These are phyloP conservation scores for Achroia grisella DNA, from an alignment of 1,140 invertebrate genomes.

Conservation along the genomic window DNA sequence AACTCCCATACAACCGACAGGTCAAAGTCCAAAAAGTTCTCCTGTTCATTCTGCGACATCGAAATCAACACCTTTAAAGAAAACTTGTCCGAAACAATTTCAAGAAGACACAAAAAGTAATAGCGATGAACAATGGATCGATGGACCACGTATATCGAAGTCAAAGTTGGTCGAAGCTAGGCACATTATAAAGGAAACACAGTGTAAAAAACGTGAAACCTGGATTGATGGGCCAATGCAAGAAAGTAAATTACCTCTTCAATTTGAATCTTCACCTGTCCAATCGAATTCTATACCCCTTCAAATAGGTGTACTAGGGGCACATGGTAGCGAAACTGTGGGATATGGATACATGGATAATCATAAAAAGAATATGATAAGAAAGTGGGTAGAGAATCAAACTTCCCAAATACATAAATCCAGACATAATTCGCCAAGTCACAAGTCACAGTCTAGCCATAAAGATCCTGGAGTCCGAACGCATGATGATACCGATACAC, in stretches of 20 bases:
- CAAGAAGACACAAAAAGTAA: slow-evolving; percentile 59
- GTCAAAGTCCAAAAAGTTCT: slow-evolving; percentile 73
- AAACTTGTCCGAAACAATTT: slow-evolving; percentile 57
- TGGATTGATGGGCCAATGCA: slow-evolving; percentile 93
- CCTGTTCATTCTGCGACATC: slow-evolving; percentile 74
- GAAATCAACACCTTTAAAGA: slow-evolving; percentile 76
- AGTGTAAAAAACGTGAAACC: slow-evolving; percentile 87
- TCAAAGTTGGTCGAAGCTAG: slow-evolving; percentile 87
- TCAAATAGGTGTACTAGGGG: slow-evolving; percentile 65
- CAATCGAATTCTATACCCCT: slow-evolving; percentile 50
- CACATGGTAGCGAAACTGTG: slow-evolving; percentile 55
- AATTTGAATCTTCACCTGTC: slow-evolving; percentile 50
- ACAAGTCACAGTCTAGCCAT: slow-evolving; percentile 53
- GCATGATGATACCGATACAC: slow-evolving; percentile 71
- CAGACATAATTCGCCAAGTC: slow-evolving; percentile 61
- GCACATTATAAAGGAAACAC: slow-evolving; percentile 84
- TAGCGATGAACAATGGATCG: slow-evolving; percentile 95
- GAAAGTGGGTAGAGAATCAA: slow-evolving; percentile 95
- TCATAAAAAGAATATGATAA: slow-evolving; percentile 93
- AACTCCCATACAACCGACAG: slow-evolving; percentile 58
- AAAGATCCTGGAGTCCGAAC: slow-evolving; percentile 79
- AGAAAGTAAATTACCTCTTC: slow-evolving; percentile 49
- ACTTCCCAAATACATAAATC: slow-evolving; percentile 82
- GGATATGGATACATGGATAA: slow-evolving; percentile 92
- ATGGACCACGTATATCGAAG: slow-evolving; percentile 91